Conservation (phyloP, 2,797 vertebrate genomes). For the Danio choprae region DNA sequence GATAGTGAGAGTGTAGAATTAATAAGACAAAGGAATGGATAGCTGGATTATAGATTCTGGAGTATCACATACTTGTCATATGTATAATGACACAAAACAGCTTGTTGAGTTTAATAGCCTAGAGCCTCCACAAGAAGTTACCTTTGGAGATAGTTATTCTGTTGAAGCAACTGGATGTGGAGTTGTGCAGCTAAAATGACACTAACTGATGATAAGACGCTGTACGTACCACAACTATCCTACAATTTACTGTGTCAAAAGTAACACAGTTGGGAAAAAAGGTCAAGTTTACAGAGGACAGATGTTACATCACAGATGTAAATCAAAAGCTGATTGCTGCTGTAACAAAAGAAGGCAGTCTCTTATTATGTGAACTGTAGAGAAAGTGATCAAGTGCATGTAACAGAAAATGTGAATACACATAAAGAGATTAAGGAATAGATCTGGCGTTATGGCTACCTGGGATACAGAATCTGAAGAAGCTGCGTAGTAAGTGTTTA, state of each 20-base stretch:
- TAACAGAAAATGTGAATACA: background rate
- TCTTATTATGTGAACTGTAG: background rate
- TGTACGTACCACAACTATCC: background rate
- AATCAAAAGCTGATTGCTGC: background rate
- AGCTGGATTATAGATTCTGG: background rate
- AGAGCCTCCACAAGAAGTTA: background rate
- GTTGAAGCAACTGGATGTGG: background rate
- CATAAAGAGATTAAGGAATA: background rate
- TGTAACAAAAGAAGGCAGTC: constrained; percentile 13
- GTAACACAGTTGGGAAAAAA: background rate
- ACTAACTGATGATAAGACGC: background rate
- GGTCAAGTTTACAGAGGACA: background rate
- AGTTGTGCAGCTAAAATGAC: background rate
- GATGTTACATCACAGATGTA: background rate
- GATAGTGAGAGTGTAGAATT: constrained; percentile 1
- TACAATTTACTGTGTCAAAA: constrained; percentile 7
- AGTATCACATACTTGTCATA: background rate
- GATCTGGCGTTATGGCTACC: background rate
- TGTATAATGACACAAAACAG: background rate
- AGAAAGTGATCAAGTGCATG: background rate
- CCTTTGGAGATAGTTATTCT: background rate
- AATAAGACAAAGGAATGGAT: background rate
- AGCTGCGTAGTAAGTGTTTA: background rate
- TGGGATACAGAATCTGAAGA: background rate
- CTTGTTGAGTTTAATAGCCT: constrained; percentile 2